Base-by-base conservation (phyloP, 2,797 vertebrate species). In the Enteromius mattozi region DNA sequence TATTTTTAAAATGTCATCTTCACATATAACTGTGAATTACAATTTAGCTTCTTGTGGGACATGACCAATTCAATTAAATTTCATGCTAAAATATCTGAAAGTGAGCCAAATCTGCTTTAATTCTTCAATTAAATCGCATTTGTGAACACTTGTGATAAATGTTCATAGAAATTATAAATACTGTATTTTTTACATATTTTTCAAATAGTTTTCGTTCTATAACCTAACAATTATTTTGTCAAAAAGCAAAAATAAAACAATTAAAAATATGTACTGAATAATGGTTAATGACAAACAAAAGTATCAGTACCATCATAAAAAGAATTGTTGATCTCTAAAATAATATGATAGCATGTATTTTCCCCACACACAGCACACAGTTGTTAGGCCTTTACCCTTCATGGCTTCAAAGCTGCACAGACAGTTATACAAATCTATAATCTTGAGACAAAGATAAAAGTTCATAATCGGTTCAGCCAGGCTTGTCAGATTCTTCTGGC, bases 401-500 rank as follows among this genome's bases (percentile, higher is more conserved):
- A 54, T 2, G 8, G 17, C 40, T 24, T 30, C 2, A 63, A 63
- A 33, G 51, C 33, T 24, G 13, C 21, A 37, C 1, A 75, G 21
- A 37, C 35, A 69, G 47, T 59, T 59, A 59, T 37, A 7, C 40
- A 61, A 65, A 61, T 61, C 21, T 19, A 13, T 13, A 51, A 19
- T 19, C 59, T 5, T 37, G 40, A 74, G 42, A 66, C 59, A 77
- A 56, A 83, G 21, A 77, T 72, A 77, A 27, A 68, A 69, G 47
- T 77, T 77, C 63, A n/a, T 24, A 30, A 76, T 76, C 35, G 4
- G 24, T 56, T 42, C 63, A 65, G 70, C 63, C 49, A 83, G 40
- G 33, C 65, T 51, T 65, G 19, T 47, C 59, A 76, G 71, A 33
- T 76, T 66, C 56, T 40, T 76, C 72, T 68, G 72, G 47, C 72